A percentile compares a stretch with the other conserved stretches of the same genome.
phyloP scores from a whole-genome alignment of 1,140 invertebrate species.

The Pollicipes pollicipes region DNA sequence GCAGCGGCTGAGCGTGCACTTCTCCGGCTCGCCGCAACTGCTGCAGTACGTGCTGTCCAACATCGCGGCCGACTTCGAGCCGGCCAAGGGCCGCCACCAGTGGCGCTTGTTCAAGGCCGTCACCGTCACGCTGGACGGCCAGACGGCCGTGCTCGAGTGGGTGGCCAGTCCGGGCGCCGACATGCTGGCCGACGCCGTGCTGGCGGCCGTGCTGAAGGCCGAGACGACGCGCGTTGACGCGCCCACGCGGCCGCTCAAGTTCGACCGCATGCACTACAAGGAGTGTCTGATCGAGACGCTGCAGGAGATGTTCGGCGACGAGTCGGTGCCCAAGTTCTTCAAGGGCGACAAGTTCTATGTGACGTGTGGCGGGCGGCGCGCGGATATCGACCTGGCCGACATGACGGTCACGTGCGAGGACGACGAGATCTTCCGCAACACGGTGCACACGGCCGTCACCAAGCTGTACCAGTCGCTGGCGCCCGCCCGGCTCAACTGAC shows the following conservation, averaged over 20 bases:
- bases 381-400: constrained; percentile 63
- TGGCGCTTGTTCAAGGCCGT: constrained; percentile 52
- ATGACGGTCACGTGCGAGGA: constrained; percentile 60
- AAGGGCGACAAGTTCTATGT: constrained; percentile 76
- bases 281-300: constrained; percentile 54
- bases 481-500: no score
- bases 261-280: constrained; percentile 72
- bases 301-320: constrained; percentile 87
- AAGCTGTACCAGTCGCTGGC: no score
- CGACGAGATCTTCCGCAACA: constrained; percentile 63
- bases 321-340: constrained; percentile 83
- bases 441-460: constrained; percentile 63
- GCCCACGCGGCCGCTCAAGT: constrained; percentile 40
- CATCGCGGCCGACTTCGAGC: constrained; percentile 59
- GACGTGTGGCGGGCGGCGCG: constrained; percentile 62
- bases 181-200: constrained; percentile 91
- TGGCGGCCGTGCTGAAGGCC: constrained; percentile 62
- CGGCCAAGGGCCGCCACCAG: constrained; percentile 46
- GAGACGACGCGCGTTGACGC: constrained; percentile 32
- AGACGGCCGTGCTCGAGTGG: constrained; percentile 56
- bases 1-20: constrained; percentile 75
- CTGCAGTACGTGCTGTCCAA: constrained; percentile 68
- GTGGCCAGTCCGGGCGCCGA: constrained; percentile 83
- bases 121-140: constrained; percentile 63
- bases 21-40: constrained; percentile 53